A percentile compares a stretch with the other conserved stretches of the same genome.
Evolutionary conservation across 1,140 invertebrate genomes (phyloP).

Genomic region (Tetragnatha versicolor): DNA sequence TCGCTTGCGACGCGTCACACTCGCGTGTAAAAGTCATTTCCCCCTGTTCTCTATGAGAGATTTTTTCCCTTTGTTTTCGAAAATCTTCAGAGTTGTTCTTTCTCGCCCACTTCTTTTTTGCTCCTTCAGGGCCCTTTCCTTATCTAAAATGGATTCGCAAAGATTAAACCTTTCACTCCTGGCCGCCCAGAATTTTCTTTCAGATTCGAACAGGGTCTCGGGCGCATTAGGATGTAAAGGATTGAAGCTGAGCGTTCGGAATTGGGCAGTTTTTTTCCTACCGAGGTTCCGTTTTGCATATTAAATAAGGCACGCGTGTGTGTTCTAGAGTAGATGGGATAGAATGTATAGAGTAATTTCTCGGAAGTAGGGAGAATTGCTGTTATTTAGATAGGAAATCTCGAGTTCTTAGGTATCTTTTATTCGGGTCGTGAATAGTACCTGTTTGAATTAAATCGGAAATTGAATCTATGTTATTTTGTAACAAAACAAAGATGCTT

Average conservation of each 20-base stretch:
- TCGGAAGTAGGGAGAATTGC: neutral
- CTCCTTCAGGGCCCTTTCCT: neutral
- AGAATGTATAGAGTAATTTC: neutral
- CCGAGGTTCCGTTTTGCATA: neutral
- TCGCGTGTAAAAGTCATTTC: conserved; percentile 19
- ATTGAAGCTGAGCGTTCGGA: too few relatives aligned
- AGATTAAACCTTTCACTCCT: too few relatives aligned
- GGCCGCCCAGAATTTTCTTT: too few relatives aligned
- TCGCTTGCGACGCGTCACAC: neutral
- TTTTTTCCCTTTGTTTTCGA: neutral
- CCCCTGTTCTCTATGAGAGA: neutral
- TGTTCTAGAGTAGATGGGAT: neutral
- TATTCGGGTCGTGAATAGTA: too few relatives aligned
- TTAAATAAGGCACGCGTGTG: neutral
- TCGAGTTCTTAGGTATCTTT: neutral
- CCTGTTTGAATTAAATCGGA: too few relatives aligned
- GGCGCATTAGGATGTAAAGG: too few relatives aligned
- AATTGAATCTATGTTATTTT: too few relatives aligned
- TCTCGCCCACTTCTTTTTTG: neutral
- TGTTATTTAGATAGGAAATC: neutral
- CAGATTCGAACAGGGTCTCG: too few relatives aligned
- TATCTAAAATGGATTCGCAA: neutral
- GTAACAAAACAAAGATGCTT: too few relatives aligned
- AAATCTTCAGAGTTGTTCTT: too few relatives aligned
- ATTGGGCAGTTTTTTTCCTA: neutral